Conservation (phyloP, 2,797 vertebrate genomes). For the Melopsittacus undulatus region DNA sequence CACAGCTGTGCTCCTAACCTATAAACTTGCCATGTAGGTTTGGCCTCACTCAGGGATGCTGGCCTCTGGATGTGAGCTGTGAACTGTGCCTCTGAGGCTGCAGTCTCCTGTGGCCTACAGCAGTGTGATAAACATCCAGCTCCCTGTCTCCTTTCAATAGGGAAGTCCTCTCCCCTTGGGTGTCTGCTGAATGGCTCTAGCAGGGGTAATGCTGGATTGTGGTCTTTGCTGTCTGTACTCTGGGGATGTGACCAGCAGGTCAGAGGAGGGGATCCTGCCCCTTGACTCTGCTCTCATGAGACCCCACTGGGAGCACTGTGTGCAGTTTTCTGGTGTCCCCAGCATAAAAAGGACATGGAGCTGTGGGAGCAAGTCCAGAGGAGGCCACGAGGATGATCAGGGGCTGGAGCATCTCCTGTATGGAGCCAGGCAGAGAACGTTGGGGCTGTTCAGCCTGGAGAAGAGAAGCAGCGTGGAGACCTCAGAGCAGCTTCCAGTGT, state of each 20-base stretch:
- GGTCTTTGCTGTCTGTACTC: fast-evolving
- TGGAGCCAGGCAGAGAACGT: not conserved
- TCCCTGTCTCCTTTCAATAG: fast-evolving
- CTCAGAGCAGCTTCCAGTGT: not conserved
- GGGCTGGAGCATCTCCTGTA: not conserved
- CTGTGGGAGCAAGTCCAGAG: not conserved
- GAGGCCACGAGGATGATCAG: not conserved
- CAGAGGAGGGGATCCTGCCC: not conserved
- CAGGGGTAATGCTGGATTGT: not conserved
- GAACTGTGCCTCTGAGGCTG: not conserved
- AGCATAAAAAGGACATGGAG: not conserved
- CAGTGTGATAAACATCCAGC: not conserved
- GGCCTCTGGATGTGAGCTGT: not conserved
- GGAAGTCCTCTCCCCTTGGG: not conserved
- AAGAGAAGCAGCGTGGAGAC: not conserved
- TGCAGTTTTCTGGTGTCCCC: not conserved
- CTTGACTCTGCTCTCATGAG: not conserved
- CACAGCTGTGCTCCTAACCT: not conserved
- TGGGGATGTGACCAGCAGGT: not conserved
- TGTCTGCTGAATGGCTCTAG: not conserved
- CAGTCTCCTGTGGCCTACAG: not conserved
- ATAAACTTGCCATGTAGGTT: not conserved
- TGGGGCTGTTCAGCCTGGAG: not conserved
- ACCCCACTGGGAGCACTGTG: not conserved
- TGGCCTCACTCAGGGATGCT: fast-evolving